These are phyloP conservation scores for Tetropium fuscum DNA, from an alignment of 2,888 invertebrate genomes.

Conservation along the genomic window DNA sequence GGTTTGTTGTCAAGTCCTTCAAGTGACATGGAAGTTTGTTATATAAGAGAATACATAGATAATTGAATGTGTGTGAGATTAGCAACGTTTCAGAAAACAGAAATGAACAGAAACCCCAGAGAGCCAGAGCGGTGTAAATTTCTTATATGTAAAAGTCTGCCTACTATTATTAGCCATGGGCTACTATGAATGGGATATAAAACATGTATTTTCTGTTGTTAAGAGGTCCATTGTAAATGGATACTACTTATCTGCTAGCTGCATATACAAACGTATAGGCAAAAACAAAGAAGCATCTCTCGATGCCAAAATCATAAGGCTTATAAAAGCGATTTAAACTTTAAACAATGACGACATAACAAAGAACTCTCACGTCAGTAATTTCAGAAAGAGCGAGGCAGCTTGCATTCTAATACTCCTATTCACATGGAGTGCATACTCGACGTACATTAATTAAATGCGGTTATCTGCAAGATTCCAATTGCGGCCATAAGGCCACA, in stretches of 20 bases:
- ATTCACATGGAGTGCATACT: slow-evolving; percentile 55
- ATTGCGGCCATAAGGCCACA: slow-evolving; percentile 64
- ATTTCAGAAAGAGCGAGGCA: slow-evolving; percentile 41
- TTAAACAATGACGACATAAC: slow-evolving; percentile 45
- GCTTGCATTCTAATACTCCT: slow-evolving; percentile 45
- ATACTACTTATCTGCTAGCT: slow-evolving; percentile 28
- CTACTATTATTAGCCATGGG: too few species aligned
- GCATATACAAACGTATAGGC: slow-evolving; percentile 27
- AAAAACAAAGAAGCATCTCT: slow-evolving; percentile 38
- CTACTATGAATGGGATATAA: too few species aligned
- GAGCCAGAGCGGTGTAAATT: too few species aligned
- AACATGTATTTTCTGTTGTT: slow-evolving; percentile 4
- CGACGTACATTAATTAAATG: slow-evolving; percentile 64
- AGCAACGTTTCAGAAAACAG: too few species aligned
- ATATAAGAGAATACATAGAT: too few species aligned
- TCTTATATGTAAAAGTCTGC: too few species aligned
- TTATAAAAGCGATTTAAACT: slow-evolving; percentile 46
- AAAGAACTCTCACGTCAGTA: slow-evolving; percentile 48
- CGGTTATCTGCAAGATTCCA: slow-evolving; percentile 67
- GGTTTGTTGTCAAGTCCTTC: too few species aligned
- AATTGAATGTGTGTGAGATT: too few species aligned
- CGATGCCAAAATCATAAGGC: slow-evolving; percentile 40
- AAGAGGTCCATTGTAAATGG: slow-evolving; percentile 20
- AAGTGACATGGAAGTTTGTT: too few species aligned
- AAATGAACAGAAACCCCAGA: too few species aligned